Base-by-base conservation (phyloP, 1,140 invertebrate genomes). In the Panulirus ornatus region DNA sequence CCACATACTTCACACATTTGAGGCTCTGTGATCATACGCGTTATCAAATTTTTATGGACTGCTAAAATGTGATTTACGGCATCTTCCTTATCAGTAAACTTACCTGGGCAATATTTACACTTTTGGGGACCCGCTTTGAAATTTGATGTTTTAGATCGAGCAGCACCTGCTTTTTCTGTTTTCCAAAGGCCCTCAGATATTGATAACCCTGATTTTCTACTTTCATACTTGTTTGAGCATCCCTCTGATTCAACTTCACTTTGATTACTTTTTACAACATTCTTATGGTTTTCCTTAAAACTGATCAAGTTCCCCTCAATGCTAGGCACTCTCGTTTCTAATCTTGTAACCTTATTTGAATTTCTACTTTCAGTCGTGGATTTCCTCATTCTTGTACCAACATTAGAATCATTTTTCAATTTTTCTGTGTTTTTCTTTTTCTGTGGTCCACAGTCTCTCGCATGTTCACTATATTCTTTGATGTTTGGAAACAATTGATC, bases 1-100 rank as follows among this genome's bases (percentile, higher is more conserved):
- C 63, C 63, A 88, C 86, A 88, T n/a, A 88, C 42, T 42, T 73
- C 66, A 82, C 58, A 88, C 27, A 71, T 82, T 1, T 51, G 78
- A 47, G 27, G 42, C 63, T 44, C 34, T 36, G 22, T 42, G 0
- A 51, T 70, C 86, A 73, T 88, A 27, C 63, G 11, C 40, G 30
- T 88, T 22, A 82, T 54, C n/a, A 40, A 14, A 11, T 79, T 36
- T 9, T 42, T 42, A 51, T 87, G 51, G 1, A 2, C n/a, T 16
- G 34, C 27, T 22, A 87, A 87, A 38, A 76, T 78, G 34, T 87
- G 85, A 36, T 63, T 30, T 44, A 66, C n/a, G 8, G 42, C 85
- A 42, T n/a, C 16, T 22, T 36, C 30, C 36, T 78, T 63, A 6
- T 44, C 8, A 54, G n/a, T 19, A 54, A 78, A 54, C 11, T 38